These are phyloP conservation scores for Pocota personata DNA, from an alignment of 2,888 invertebrate species.

Conservation along the genomic window DNA sequence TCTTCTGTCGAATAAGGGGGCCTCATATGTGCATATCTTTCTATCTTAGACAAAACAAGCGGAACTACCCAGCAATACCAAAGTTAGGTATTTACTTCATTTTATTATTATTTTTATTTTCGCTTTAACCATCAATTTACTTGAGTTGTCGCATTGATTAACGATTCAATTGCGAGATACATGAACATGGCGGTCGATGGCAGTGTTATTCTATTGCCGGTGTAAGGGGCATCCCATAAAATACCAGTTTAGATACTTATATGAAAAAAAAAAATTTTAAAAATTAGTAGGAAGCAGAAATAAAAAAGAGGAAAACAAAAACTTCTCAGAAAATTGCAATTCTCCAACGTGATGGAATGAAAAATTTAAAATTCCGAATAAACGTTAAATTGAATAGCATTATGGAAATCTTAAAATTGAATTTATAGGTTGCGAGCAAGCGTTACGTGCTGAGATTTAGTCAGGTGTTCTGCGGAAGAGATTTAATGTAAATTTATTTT, in stretches of 20 bases:
- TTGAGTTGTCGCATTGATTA: constrained; percentile 45
- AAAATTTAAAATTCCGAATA: constrained; percentile 2
- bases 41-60: neutral
- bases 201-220: constrained; percentile 19
- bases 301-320: neutral
- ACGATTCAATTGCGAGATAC: constrained; percentile 40
- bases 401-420: neutral
- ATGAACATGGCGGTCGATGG: neutral
- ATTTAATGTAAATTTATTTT: too few species aligned
- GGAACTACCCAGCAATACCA: constrained; percentile 6
- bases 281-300: constrained; percentile 19
- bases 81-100: neutral
- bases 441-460: neutral
- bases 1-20: neutral
- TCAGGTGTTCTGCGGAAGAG: neutral
- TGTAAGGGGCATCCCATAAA: neutral
- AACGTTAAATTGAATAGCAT: constrained; percentile 4
- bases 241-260: constrained; percentile 28
- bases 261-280: neutral
- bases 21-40: neutral
- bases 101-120: constrained; percentile 6
- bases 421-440: neutral
- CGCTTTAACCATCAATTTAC: constrained; percentile 12
- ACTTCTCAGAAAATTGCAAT: constrained; percentile 11
- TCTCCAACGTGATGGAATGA: neutral